Evolutionary conservation across 35 echinoderm and acorn worm genomes (phyloP), one percentile per base, ranked within the genome.

Genomic region (Ophioderma brevispina): DNA sequence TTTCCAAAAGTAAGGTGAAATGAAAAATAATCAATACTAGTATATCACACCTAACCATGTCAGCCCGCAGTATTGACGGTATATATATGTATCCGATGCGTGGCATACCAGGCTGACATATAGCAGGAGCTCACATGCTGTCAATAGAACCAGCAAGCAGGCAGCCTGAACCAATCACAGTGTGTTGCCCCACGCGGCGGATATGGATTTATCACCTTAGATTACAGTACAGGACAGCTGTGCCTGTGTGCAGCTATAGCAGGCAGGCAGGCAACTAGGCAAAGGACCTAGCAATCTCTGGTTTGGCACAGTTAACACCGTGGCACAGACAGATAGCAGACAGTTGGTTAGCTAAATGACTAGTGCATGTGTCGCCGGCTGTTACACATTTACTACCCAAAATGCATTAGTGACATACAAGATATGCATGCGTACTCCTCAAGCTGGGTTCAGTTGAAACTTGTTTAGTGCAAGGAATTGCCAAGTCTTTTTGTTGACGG

Each of bases 191-290:
- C 81, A 83, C 33, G 40, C 81, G 52, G 81, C 40, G 81, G 81
- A 83, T 83, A 83, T 91, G 84, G 89, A 91, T 91, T 91, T 91
- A 91, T 91, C 89, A 91, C 89, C 37, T 91, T 59, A 49, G 81
- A 91, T 81, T 91, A 91, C 82, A 84, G 81, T 36, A 36, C 37
- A 76, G 33, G 80, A 91, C 89, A 91, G 89, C 89, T 91, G 89
- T 91, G 80, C 42, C 82, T 80, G 80, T 80, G 38, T 81, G 84
- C 89, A 75, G 80, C 56, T 46, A 8, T 46, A 46, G 17, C 41
- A 46, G 41, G 41, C 41, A n/a, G n/a, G n/a, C 41, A 63, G 55
- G 33, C 31, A 23, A 86, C 52, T 52, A n/a, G n/a, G n/a, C n/a
- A n/a, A n/a, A n/a, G n/a, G n/a, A n/a, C n/a, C n/a, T n/a, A n/a